phyloP scores from a whole-genome alignment of 2,113 vertebrate species.

The Ptilonorhynchus violaceus region DNA sequence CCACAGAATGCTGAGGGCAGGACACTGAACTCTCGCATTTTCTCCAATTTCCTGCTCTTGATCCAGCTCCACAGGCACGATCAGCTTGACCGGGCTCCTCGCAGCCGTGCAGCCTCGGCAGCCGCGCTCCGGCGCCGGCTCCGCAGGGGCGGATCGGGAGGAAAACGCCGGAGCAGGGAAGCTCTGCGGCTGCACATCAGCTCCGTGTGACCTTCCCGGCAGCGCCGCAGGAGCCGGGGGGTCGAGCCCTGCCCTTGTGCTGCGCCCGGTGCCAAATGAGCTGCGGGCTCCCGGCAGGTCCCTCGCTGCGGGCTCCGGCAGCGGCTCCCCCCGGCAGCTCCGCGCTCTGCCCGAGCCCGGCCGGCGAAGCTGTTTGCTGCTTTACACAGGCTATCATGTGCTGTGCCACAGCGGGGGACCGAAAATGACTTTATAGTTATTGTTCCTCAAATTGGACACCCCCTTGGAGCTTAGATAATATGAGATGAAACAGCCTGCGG shows the following conservation, averaged over 20 bases:
- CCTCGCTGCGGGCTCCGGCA: not conserved
- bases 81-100: fast-evolving
- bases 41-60: not conserved
- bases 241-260: fast-evolving
- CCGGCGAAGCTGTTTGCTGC: not conserved
- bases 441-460: constrained; percentile 68
- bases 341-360: not conserved
- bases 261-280: fast-evolving
- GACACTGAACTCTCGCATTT: fast-evolving
- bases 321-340: not conserved
- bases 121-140: no score
- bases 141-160: fast-evolving
- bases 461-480: constrained; percentile 59
- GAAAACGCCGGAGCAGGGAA: fast-evolving
- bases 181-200: not conserved
- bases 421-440: constrained; percentile 65
- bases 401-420: constrained; percentile 33
- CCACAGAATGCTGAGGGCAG: not conserved
- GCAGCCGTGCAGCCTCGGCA: fast-evolving
- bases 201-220: not conserved
- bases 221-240: fast-evolving
- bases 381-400: constrained; percentile 6
- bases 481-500: constrained; percentile 61
- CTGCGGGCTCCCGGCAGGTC: not conserved
- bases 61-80: not conserved